Evolutionary conservation across 2,797 vertebrate species (phyloP).

Genomic region (Cyclura pinguis): DNA sequence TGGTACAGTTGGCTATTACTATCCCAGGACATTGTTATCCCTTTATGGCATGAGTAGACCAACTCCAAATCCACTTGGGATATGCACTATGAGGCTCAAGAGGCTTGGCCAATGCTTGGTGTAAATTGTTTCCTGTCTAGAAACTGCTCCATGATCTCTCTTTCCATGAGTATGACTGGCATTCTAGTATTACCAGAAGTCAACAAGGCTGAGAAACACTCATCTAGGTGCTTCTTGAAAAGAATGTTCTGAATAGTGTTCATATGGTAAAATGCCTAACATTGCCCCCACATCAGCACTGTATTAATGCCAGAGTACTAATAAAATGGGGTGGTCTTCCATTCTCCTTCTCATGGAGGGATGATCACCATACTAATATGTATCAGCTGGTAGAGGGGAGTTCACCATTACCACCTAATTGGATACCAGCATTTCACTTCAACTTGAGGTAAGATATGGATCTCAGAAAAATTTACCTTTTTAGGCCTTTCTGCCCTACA

Average conservation of each 20-base stretch:
- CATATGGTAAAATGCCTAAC: background rate
- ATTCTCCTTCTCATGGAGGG: no score
- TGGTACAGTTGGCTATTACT: background rate
- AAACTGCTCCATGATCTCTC: background rate
- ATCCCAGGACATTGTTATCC: background rate
- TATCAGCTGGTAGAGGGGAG: no score
- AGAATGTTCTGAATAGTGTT: background rate
- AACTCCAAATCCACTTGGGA: background rate
- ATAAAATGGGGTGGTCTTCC: no score
- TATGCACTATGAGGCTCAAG: background rate
- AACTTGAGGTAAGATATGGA: background rate
- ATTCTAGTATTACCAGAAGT: background rate
- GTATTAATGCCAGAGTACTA: no score
- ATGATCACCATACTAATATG: no score
- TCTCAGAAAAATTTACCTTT: background rate
- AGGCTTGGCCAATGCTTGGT: no score
- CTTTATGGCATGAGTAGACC: background rate
- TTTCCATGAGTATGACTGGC: background rate
- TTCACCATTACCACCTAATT: background rate
- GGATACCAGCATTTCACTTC: background rate
- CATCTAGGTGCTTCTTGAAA: no score
- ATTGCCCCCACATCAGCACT: background rate
- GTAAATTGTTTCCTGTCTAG: background rate
- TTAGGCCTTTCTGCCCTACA: no score
- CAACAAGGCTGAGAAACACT: background rate